These are phyloP conservation scores for Alosa alosa DNA, from an alignment of 2,113 vertebrate genomes.

Conservation along the genomic window DNA sequence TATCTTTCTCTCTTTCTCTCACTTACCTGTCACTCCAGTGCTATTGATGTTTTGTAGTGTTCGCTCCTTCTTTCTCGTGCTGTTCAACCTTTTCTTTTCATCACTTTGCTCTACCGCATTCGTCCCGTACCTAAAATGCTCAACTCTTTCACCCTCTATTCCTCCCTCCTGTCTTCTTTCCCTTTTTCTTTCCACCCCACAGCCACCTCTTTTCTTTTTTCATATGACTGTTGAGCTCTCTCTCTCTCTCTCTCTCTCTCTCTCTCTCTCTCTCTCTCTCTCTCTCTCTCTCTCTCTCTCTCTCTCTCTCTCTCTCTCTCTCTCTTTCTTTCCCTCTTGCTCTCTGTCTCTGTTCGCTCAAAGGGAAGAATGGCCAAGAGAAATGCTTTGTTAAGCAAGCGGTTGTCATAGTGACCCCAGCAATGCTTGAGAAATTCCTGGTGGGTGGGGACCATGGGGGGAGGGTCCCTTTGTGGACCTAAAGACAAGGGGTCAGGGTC, in stretches of 20 bases:
- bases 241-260: slow-evolving; percentile 23
- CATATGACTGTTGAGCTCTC: background rate
- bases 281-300: slow-evolving; percentile 18
- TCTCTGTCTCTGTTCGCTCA: slow-evolving; percentile 56
- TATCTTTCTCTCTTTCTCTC: slow-evolving; percentile 41
- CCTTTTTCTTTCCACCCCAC: background rate
- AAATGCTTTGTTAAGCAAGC: slow-evolving; percentile 78
- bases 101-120: background rate
- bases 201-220: background rate
- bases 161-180: slow-evolving; percentile 34
- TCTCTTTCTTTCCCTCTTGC: slow-evolving; percentile 26
- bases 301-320: slow-evolving; percentile 24
- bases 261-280: slow-evolving; percentile 30
- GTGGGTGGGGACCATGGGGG: slow-evolving; percentile 66
- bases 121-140: background rate
- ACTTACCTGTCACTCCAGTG: slow-evolving; percentile 53
- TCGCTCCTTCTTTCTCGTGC: background rate
- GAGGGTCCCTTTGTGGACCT: slow-evolving; percentile 68
- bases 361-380: slow-evolving; percentile 76
- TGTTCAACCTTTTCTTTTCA: slow-evolving; percentile 53
- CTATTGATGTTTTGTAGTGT: too few relatives aligned
- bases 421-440: slow-evolving; percentile 77
- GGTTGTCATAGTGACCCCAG: slow-evolving; percentile 78
- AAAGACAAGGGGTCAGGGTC: slow-evolving; percentile 39
- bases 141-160: background rate